phyloP scores from a whole-genome alignment of 1,140 invertebrate species.

The Periplaneta americana region DNA sequence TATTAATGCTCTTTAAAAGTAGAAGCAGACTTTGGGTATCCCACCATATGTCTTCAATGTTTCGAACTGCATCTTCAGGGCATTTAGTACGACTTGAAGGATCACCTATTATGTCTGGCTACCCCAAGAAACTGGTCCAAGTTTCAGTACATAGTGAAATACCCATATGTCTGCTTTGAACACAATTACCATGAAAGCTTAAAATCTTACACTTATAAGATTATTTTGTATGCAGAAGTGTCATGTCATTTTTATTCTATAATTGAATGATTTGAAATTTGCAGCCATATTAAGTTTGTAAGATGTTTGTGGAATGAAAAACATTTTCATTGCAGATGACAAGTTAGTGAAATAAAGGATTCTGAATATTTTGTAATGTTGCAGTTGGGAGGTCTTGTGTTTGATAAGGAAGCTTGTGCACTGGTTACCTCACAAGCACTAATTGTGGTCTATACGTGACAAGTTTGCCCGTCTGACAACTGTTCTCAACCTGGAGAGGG shows the following conservation, averaged over 20 bases:
- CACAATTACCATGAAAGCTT: background rate
- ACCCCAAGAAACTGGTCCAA: too few relatives aligned
- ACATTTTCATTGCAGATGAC: background rate
- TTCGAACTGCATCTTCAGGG: too few relatives aligned
- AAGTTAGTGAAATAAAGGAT: background rate
- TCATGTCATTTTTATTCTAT: too few relatives aligned
- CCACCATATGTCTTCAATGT: background rate
- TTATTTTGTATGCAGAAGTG: too few relatives aligned
- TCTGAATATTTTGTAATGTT: slow-evolving; percentile 18
- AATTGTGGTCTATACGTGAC: slow-evolving; percentile 88
- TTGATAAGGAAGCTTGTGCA: slow-evolving; percentile 90
- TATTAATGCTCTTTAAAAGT: too few relatives aligned
- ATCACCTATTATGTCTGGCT: too few relatives aligned
- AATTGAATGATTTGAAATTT: too few relatives aligned
- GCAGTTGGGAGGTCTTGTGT: slow-evolving; percentile 82
- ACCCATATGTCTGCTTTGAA: too few relatives aligned
- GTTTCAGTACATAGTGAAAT: too few relatives aligned
- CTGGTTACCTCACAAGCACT: slow-evolving; percentile 77
- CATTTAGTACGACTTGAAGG: too few relatives aligned
- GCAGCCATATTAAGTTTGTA: background rate
- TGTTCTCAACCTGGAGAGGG: slow-evolving; percentile 83
- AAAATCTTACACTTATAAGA: background rate
- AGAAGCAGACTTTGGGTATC: background rate
- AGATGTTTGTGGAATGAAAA: background rate
- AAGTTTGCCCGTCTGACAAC: slow-evolving; percentile 85